Percentiles rank a stretch among this genome's conserved stretches.
These are phyloP conservation scores for Aphaenogaster floridana DNA, from an alignment of 1,140 invertebrate genomes.

Conservation along the genomic window DNA sequence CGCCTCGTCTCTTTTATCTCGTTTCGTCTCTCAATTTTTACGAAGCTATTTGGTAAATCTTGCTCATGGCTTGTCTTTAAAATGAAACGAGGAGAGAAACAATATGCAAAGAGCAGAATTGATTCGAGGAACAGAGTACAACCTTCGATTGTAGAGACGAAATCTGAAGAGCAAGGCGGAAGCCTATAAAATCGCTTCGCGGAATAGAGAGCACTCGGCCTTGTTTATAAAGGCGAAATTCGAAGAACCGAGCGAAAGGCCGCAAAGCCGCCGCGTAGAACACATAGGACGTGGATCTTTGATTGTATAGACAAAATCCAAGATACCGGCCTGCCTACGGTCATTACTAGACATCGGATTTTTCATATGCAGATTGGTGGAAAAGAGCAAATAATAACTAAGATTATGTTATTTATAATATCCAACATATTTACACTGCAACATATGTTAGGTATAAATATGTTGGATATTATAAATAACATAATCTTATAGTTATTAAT, in stretches of 20 bases:
- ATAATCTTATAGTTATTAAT: too few relatives aligned
- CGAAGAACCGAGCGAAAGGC: slow-evolving; percentile 16
- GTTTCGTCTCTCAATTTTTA: not conserved
- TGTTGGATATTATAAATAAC: too few relatives aligned
- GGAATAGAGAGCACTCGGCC: not conserved
- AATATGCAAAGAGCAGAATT: not conserved
- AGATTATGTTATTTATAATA: too few relatives aligned
- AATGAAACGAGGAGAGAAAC: not conserved
- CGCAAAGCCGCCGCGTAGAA: not conserved
- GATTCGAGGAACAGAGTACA: not conserved
- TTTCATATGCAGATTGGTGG: too few relatives aligned
- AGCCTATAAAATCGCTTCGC: not conserved
- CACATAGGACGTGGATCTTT: not conserved
- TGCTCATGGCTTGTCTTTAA: not conserved
- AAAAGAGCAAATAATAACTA: too few relatives aligned
- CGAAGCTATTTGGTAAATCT: not conserved
- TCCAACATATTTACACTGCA: too few relatives aligned
- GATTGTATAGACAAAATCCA: not conserved
- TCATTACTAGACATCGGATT: too few relatives aligned
- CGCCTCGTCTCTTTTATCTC: not conserved
- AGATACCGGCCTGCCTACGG: not conserved
- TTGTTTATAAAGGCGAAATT: slow-evolving; percentile 10
- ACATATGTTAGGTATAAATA: too few relatives aligned
- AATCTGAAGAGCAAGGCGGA: not conserved
- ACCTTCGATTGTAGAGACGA: not conserved